A percentile compares a stretch with the other conserved stretches of the same genome.
Conservation (phyloP, 1,140 invertebrate genomes). For the Metaphire vulgaris region DNA sequence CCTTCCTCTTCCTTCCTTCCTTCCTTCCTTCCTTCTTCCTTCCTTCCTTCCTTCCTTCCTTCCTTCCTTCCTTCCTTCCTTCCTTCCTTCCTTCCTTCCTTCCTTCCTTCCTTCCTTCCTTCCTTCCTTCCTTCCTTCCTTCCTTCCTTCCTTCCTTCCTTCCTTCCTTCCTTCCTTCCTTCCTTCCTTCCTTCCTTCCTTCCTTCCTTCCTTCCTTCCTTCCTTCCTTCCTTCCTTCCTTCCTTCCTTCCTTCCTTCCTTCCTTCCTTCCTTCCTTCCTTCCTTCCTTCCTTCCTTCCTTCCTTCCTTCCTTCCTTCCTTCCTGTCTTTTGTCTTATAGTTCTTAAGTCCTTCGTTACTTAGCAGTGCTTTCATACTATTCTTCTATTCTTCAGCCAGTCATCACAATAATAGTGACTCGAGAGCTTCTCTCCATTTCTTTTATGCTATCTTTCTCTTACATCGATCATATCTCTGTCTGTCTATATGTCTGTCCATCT, state of each 20-base stretch:
- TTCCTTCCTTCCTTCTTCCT: conserved; percentile 5
- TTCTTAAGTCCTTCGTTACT: conserved; percentile 16
- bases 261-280: conserved; percentile 10
- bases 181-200: conserved; percentile 32
- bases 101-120: conserved; percentile 6
- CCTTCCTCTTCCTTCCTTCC: background rate
- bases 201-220: conserved; percentile 25
- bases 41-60: background rate
- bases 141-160: conserved; percentile 30
- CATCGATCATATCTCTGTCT: too few species aligned
- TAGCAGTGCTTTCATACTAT: background rate
- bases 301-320: conserved; percentile 28
- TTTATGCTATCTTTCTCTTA: too few species aligned
- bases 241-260: conserved; percentile 21
- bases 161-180: conserved; percentile 32
- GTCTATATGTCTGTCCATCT: too few species aligned
- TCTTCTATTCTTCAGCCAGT: too few species aligned
- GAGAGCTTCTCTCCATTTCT: too few species aligned
- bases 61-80: conserved; percentile 6
- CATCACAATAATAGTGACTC: too few species aligned
- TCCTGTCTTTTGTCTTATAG: conserved; percentile 21
- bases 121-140: conserved; percentile 32
- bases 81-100: background rate
- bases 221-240: conserved; percentile 22
- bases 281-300: conserved; percentile 25